phyloP scores from a whole-genome alignment of 1,140 invertebrate species.

The Grapholita molesta region DNA sequence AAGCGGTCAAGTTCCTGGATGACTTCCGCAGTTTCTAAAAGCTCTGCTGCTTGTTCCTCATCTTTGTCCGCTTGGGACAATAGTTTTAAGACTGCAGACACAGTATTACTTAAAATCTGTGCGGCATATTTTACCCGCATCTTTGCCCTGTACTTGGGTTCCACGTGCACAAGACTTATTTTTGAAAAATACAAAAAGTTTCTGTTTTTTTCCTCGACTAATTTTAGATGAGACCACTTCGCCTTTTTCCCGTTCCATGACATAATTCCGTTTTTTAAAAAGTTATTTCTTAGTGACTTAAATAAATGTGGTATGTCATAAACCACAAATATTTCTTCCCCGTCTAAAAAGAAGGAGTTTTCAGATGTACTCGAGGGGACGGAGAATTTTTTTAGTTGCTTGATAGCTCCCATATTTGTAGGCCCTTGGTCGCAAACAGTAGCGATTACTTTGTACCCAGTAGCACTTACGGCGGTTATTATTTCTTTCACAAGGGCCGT shows the following conservation, averaged over 20 bases:
- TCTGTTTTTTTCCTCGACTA: slow-evolving; percentile 24
- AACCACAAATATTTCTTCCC: slow-evolving; percentile 21
- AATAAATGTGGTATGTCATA: slow-evolving; percentile 25
- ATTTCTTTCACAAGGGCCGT: slow-evolving; percentile 19
- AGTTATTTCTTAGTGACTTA: slow-evolving; percentile 23
- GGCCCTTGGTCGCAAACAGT: slow-evolving; percentile 32
- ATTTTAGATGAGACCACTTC: slow-evolving; percentile 16
- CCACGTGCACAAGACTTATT: slow-evolving; percentile 21
- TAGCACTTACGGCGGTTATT: slow-evolving; percentile 11
- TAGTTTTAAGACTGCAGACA: slow-evolving; percentile 27
- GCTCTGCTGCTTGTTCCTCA: slow-evolving; percentile 17
- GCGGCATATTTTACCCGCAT: slow-evolving; percentile 30
- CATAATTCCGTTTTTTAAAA: slow-evolving; percentile 19
- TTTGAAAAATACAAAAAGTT: slow-evolving; percentile 23
- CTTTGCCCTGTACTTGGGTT: slow-evolving; percentile 24
- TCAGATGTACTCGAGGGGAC: not conserved
- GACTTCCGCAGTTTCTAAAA: slow-evolving; percentile 26
- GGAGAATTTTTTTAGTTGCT: slow-evolving; percentile 16
- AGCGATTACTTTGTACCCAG: slow-evolving; percentile 24
- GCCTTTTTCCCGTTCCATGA: slow-evolving; percentile 2
- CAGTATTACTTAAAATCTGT: slow-evolving; percentile 27
- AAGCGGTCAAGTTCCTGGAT: slow-evolving; percentile 23
- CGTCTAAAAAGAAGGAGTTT: slow-evolving; percentile 22
- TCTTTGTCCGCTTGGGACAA: slow-evolving; percentile 5
- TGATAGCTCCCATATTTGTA: slow-evolving; percentile 28